Percentiles rank a stretch among this genome's conserved stretches.
phyloP scores from a whole-genome alignment of 1,140 invertebrate genomes.

The Aphelenchoides besseyi region DNA sequence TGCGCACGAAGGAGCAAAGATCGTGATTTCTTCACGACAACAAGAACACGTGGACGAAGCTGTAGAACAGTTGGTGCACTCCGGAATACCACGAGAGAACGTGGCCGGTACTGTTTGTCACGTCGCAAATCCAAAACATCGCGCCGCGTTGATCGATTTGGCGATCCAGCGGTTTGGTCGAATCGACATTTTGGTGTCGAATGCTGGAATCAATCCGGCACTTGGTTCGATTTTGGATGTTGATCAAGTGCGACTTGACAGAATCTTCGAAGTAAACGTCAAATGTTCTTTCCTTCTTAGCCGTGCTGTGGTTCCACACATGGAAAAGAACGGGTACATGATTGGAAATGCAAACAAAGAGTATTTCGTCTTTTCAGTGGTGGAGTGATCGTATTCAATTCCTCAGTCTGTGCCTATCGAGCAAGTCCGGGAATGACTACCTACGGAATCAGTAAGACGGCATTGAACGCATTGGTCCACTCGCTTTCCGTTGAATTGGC shows the following conservation, averaged over 20 bases:
- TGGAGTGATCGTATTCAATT: constrained; percentile 63
- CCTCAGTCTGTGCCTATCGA: constrained; percentile 81
- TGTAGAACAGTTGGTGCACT: constrained; percentile 54
- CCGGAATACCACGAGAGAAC: constrained; percentile 65
- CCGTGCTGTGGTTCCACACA: constrained; percentile 78
- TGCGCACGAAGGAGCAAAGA: constrained; percentile 81
- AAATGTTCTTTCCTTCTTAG: constrained; percentile 81
- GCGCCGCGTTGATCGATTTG: constrained; percentile 70
- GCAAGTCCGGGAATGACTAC: constrained; percentile 79
- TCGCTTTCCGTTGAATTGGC: constrained; percentile 68
- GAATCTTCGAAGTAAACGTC: constrained; percentile 93
- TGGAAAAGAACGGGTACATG: constrained; percentile 71
- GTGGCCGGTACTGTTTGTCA: constrained; percentile 26
- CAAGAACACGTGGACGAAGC: constrained; percentile 60
- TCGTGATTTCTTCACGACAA: constrained; percentile 81
- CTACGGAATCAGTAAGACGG: constrained; percentile 89
- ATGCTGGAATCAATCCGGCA: constrained; percentile 78
- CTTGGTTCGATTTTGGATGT: constrained; percentile 72
- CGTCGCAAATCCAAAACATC: constrained; percentile 66
- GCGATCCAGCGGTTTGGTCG: constrained; percentile 78
- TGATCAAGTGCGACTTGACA: constrained; percentile 66
- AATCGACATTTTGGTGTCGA: constrained; percentile 91
- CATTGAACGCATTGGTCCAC: constrained; percentile 81
- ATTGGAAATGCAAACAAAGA: constrained; percentile 22
- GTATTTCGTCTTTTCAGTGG: constrained; percentile 21